A percentile compares a stretch with the other conserved stretches of the same genome.
These are phyloP conservation scores for Notodonta ziczac DNA, from an alignment of 2,888 invertebrate species.

Conservation along the genomic window DNA sequence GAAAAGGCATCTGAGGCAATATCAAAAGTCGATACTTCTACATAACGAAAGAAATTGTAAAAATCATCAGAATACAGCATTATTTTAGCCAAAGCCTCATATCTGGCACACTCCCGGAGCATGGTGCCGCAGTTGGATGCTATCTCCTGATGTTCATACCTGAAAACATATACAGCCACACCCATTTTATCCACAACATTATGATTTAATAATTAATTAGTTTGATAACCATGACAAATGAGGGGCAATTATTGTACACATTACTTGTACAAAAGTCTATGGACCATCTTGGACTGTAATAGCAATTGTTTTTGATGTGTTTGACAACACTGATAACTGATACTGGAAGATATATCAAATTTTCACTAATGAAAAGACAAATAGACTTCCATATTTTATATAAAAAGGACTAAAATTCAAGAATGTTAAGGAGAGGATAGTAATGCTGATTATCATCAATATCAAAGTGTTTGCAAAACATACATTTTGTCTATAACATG, in stretches of 20 bases:
- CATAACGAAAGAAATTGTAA: slow-evolving; percentile 99
- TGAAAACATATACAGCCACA: slow-evolving; percentile 69
- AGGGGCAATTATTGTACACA: neutral
- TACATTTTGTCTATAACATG: too few species aligned
- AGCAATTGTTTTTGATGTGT: neutral
- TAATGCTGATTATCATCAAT: too few species aligned
- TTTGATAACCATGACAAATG: too few species aligned
- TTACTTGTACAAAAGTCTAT: neutral
- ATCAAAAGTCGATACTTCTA: slow-evolving; percentile 99
- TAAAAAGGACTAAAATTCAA: too few species aligned
- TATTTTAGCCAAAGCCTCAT: slow-evolving; percentile 99
- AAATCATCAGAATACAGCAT: slow-evolving; percentile 99
- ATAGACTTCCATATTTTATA: too few species aligned
- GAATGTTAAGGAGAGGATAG: too few species aligned
- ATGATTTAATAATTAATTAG: too few species aligned
- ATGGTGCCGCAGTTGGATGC: slow-evolving; percentile 99
- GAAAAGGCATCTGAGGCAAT: slow-evolving; percentile 99
- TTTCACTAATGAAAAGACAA: neutral
- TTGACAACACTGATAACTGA: slow-evolving; percentile 1
- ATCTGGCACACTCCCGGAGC: slow-evolving; percentile 98
- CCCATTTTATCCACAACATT: too few species aligned
- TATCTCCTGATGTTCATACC: slow-evolving; percentile 99
- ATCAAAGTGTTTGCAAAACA: too few species aligned
- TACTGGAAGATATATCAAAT: neutral
- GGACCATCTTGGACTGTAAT: slow-evolving; percentile 8